These are phyloP conservation scores for Butorides virescens DNA, from an alignment of 2,113 vertebrate species.

Conservation along the genomic window DNA sequence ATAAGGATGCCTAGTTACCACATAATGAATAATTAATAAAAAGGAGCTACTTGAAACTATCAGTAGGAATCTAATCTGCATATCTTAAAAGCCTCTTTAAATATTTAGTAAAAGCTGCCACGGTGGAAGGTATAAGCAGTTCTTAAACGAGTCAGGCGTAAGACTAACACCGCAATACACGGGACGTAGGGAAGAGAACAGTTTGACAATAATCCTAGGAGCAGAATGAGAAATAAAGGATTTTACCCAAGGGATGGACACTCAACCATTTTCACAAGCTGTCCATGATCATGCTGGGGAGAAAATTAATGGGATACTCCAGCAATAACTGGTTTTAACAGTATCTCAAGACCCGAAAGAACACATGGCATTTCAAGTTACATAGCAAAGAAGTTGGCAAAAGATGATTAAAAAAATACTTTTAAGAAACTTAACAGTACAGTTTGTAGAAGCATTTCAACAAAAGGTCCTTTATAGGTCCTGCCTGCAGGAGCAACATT, in stretches of 20 bases:
- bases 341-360: not conserved
- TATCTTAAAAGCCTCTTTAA: slow-evolving; percentile 65
- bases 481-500: not conserved
- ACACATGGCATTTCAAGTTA: not conserved
- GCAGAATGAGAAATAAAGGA: not conserved
- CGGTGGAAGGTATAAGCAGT: not conserved
- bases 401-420: not conserved
- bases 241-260: not conserved
- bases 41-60: slow-evolving; percentile 50
- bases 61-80: slow-evolving; percentile 59
- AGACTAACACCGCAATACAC: not conserved
- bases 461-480: not conserved
- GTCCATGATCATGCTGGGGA: not conserved
- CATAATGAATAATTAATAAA: slow-evolving; percentile 64
- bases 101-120: slow-evolving; percentile 66
- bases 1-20: slow-evolving; percentile 48
- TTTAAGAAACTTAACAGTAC: not conserved
- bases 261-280: not conserved
- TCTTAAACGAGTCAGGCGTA: not conserved
- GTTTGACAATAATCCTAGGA: not conserved
- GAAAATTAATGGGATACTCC: not conserved
- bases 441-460: not conserved
- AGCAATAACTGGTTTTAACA: not conserved
- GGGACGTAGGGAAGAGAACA: not conserved
- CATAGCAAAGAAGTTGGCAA: not conserved